Conservation (phyloP, 2,888 invertebrate species). For the Dasysyrphus albostriatus region DNA sequence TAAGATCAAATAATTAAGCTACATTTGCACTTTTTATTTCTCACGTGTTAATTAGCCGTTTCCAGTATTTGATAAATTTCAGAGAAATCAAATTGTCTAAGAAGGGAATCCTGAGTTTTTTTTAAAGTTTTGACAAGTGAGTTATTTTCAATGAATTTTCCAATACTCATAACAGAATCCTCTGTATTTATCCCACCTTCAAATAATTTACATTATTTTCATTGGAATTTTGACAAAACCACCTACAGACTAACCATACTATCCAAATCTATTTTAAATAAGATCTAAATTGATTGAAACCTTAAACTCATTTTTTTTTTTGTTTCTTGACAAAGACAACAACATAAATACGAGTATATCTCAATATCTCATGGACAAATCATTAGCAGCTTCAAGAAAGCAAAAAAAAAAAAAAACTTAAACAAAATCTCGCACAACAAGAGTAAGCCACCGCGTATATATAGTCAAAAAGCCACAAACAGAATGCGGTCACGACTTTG, state of each 20-base stretch:
- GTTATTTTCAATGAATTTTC: not conserved
- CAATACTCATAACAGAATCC: not conserved
- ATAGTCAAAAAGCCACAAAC: slow-evolving; percentile 46
- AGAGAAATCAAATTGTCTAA: no score
- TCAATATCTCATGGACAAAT: slow-evolving; percentile 50
- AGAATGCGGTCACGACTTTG: slow-evolving; percentile 69
- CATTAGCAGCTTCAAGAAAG: slow-evolving; percentile 19
- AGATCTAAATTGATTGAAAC: slow-evolving; percentile 20
- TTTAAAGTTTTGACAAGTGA: not conserved
- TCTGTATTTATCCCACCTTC: not conserved
- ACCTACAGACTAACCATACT: not conserved
- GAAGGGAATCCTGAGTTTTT: not conserved
- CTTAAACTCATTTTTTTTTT: slow-evolving; percentile 18
- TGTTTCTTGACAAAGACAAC: slow-evolving; percentile 16
- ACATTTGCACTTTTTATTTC: no score
- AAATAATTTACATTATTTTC: not conserved
- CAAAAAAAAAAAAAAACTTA: not conserved
- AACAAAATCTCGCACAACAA: slow-evolving; percentile 35
- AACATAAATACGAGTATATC: not conserved
- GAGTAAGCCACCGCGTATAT: slow-evolving; percentile 52
- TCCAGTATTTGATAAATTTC: no score
- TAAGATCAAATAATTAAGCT: no score
- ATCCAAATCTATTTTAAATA: slow-evolving; percentile 18
- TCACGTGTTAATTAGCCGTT: no score
- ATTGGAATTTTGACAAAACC: slow-evolving; percentile 16